Base-by-base conservation (phyloP, 2,113 vertebrate species). In the Dipodomys stephensi region DNA sequence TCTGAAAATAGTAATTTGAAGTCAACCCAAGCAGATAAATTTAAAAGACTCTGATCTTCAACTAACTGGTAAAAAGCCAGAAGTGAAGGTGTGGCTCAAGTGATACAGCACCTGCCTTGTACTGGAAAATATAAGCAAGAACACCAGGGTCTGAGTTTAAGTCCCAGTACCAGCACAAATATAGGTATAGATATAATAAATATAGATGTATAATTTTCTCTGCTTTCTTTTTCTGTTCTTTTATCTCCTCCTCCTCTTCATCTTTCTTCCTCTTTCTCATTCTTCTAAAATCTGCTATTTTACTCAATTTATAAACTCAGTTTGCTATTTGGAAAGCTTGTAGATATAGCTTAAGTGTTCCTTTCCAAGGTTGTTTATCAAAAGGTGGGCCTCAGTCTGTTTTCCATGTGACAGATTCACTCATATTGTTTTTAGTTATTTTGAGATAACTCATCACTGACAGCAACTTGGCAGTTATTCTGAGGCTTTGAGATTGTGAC, bases 381-480 rank as follows among this genome's bases (percentile, higher is more conserved):
- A 74, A 72, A 77, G 76, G 13, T 53, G 39, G 18, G 72, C 82
- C 3, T 88, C 46, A 74, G 20, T 74, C 65, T 86, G 53, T 77
- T 90, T 94, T 83, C 25, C 64, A 65, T 74, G 39, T 91, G 94
- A 85, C 71, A 95, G 69, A 72, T 83, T 85, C 60, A 53, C 35
- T 90, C 88, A 73, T 32, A 78, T 28, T 94, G 69, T 84, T 94
- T 93, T 87, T 78, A 93, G 92, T 86, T 94, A 81, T 92, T 97
- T 89, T 97, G 78, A 93, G 93, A 91, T 57, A 94, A 86, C 19
- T 35, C 82, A 88, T 80, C 65, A 88, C 46, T 15, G 18, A 62
- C 46, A 93, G 68, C 44, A 87, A 39, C 65, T 91, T 81, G 77
- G 67, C 62, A 68, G 92, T 87, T 82, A 88, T 83, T 93, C 39